Evolutionary conservation across 2,888 invertebrate genomes (phyloP), one percentile per base, ranked within the genome.

Genomic region (Hemithea aestivaria): DNA sequence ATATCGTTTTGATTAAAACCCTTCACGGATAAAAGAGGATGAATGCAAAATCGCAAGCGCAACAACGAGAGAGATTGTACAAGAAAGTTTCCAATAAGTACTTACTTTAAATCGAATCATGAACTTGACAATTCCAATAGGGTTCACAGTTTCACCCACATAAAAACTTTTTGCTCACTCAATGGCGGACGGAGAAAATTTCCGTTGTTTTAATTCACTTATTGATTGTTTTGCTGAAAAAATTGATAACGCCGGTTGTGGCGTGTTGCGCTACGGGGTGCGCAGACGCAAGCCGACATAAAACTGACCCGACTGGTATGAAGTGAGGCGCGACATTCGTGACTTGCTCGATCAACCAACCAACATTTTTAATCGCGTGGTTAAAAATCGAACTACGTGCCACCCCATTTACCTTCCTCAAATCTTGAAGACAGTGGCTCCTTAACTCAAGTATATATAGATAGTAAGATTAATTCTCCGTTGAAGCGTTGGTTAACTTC

Each of bases 241-340:
- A 65, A 66, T 62, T 65, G 58, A 60, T 63, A 63, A 62, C 54
- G 62, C 68, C 65, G 62, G 66, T 61, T 63, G 57, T 56, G 61
- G 54, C 53, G 57, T 58, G 55, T 51, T 29, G 40, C 34, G 36
- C 21, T 37, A 39, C 42, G 40, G 62, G 56, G 60, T 60, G 73
- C 78, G 82, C 81, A 61, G 56, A 73, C 76, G 75, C 83, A 66
- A 64, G 60, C 62, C 66, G 63, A 64, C 66, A 72, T 75, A 73
- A 77, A 82, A 85, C 84, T 84, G 81, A 80, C 63, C 85, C 62
- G 75, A 85, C 85, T 73, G 73, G 83, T 81, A 54, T 74, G 81
- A 81, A 82, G 80, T 40, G 6, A 16, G 48, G 68, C 54, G 54
- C 52, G 26, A 48, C 53, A 63, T 54, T 65, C 73, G 67, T 67